These are phyloP conservation scores for Clamator glandarius DNA, from an alignment of 2,797 vertebrate genomes.

Conservation along the genomic window DNA sequence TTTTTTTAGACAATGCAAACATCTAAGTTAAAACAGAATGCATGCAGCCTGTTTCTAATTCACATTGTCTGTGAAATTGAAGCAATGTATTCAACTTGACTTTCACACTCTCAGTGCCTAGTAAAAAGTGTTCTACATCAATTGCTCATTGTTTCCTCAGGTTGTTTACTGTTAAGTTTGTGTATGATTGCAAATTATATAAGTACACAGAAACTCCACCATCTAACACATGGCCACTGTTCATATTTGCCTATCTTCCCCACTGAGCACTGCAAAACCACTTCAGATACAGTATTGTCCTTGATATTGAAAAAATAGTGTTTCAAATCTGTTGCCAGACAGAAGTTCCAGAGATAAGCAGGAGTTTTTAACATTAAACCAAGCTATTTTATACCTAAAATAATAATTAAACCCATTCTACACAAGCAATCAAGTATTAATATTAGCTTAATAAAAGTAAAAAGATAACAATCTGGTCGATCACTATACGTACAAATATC, in stretches of 20 bases:
- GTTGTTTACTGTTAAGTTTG: conserved; percentile 61
- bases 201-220: background rate
- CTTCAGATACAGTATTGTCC: background rate
- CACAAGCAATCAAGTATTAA: background rate
- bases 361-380: background rate
- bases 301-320: background rate
- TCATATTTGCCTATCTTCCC: conserved; percentile 22
- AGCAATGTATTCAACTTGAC: conserved; percentile 60
- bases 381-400: background rate
- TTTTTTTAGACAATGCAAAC: conserved; percentile 64
- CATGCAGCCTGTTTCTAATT: conserved; percentile 73
- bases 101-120: conserved; percentile 58
- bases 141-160: conserved; percentile 45
- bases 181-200: conserved; percentile 60
- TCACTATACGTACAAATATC: background rate
- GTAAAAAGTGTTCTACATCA: conserved; percentile 66
- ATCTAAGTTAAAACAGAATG: conserved; percentile 71
- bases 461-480: background rate
- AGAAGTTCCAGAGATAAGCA: background rate
- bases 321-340: background rate
- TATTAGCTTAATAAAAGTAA: background rate
- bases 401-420: background rate
- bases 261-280: background rate
- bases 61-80: conserved; percentile 59
- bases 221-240: background rate